Base-by-base conservation (phyloP, 1,140 invertebrate species). In the Drosophila tsacasi region DNA sequence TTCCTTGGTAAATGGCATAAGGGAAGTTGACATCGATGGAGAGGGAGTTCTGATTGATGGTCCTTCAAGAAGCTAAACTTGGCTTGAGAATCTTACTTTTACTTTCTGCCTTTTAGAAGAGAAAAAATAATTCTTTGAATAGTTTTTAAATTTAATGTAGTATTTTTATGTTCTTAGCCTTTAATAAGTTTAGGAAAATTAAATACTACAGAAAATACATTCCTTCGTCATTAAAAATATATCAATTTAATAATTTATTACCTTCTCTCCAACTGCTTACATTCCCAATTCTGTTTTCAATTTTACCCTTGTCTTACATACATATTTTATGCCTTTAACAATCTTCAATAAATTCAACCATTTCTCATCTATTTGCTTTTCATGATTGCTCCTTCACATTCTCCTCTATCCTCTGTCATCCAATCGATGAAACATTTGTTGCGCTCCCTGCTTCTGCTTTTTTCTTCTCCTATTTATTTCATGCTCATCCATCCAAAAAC, bases 401-500 rank as follows among this genome's bases (percentile, higher is more conserved):
- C 13, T 54, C 50, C 13, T 55, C 32, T 23, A 17, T 37, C 15
- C 52, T 23, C 32, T 30, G 17, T 47, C 37, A 23, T 32, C 30
- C 30, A 32, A 17, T 8, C n/a, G n/a, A 44, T 40, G 42, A 2
- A 69, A 58, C 67, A 72, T 50, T 74, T 73, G 67, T 75, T 62
- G 50, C 52, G 19, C n/a, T 52, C 5, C 1, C 13, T 44, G 21
- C 1, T 17, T n/a, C n/a, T n/a, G n/a, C n/a, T 32, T 10, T 8
- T 19, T 25, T 32, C 35, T 23, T 47, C 21, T 25, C n/a, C 52
- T 66, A 35, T 46, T 57, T 32, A 25, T 75, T 55, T 54, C 73
- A 9, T 57, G 75, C 55, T 77, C 74, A 68, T n/a, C 62, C 65
- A 78, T 63, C 75, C 79, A 81, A 77, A 81, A 76, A 79, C 60